Base-by-base conservation (phyloP, 1,140 invertebrate species). In the Macrosteles quadrilineatus region DNA sequence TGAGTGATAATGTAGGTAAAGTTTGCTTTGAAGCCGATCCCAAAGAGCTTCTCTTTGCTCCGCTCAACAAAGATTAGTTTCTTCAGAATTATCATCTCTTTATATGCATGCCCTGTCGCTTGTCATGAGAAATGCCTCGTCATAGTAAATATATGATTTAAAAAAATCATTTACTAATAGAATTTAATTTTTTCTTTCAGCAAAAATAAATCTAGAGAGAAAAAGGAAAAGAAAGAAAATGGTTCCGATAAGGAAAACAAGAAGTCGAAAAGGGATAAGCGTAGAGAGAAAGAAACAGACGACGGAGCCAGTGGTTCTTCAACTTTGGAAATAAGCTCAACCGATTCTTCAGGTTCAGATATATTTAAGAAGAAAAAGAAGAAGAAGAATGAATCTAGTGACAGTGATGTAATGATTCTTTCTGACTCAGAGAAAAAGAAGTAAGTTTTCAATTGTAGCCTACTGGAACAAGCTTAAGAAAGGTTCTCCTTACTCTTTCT, bases 401-500 rank as follows among this genome's bases (percentile, higher is more conserved):
- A 62, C 40, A 62, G 55, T 69, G 40, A 40, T 17, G 67, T 31
- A 17, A 25, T 36, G 21, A 21, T n/a, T 12, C 30, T 50, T n/a
- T 25, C 36, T 31, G 63, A 65, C n/a, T n/a, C 14, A 47, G 53
- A 69, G 12, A 30, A 69, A 25, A 55, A 57, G 32, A 32, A 59
- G 30, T 69, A 25, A 59, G 47, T 59, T n/a, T n/a, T n/a, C n/a
- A n/a, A n/a, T n/a, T n/a, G n/a, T n/a, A n/a, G 14, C 43, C 31
- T 65, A 55, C 50, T 17, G 29, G 29, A 14, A 9, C 50, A 3
- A 55, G 29, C 23, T 23, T 6, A 14, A 55, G 47, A 53, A 11
- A 53, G 2, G 25, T 55, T 55, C 29, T 55, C 50, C 25, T 23
- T 55, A 23, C 11, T 23, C 25, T 17, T 55, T 27, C n/a, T n/a